Conservation (phyloP, 2,113 vertebrate genomes). For the Leuciscus idus region DNA sequence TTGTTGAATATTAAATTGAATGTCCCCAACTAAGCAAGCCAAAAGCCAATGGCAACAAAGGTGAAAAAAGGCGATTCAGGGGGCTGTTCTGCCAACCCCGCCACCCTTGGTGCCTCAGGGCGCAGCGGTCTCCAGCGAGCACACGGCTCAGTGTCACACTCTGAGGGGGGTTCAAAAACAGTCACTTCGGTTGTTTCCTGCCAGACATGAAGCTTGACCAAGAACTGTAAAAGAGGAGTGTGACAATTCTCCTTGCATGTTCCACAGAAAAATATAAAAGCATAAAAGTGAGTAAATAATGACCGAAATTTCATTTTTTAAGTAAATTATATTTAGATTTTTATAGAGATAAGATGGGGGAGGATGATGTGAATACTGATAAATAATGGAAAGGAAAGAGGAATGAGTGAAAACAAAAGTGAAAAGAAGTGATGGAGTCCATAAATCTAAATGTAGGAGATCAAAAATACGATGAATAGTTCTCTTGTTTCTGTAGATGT, state of each 20-base stretch:
- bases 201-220: neutral
- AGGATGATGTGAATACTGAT: constrained; percentile 1
- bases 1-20: too few species aligned
- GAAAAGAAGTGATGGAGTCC: neutral
- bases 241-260: neutral
- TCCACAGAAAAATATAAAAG: neutral
- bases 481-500: constrained; percentile 52
- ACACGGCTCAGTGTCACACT: too few species aligned
- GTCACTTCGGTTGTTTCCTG: too few species aligned
- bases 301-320: neutral
- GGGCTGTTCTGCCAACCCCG: too few species aligned
- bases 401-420: neutral
- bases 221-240: neutral
- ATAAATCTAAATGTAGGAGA: neutral
- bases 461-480: constrained; percentile 42
- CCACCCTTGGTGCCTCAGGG: too few species aligned
- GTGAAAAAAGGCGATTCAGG: too few species aligned
- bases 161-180: too few species aligned
- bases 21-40: too few species aligned
- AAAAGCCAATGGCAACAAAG: too few species aligned
- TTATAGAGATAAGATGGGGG: neutral
- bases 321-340: neutral
- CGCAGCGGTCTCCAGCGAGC: too few species aligned
- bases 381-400: neutral
- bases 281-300: neutral